Conservation (phyloP, 2,113 vertebrate genomes). For the Poecilia latipinna region DNA sequence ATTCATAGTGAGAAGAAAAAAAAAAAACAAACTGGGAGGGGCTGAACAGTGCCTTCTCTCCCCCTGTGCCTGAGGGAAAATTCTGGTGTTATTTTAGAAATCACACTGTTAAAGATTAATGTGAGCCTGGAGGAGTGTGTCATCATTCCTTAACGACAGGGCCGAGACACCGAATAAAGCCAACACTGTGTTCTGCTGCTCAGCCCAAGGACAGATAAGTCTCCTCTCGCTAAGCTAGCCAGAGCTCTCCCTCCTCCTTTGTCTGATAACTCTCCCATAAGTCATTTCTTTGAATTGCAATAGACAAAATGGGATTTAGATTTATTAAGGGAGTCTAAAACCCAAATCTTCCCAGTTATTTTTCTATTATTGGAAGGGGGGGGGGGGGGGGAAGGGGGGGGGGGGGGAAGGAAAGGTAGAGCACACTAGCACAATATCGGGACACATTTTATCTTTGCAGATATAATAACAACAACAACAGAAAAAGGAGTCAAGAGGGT, state of each 20-base stretch:
- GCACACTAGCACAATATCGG: conserved; percentile 1
- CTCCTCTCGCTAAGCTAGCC: conserved; percentile 67
- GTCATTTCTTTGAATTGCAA: conserved; percentile 51
- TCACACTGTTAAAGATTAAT: conserved; percentile 81
- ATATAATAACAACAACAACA: conserved; percentile 47
- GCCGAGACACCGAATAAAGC: conserved; percentile 75
- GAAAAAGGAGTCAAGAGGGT: conserved; percentile 46
- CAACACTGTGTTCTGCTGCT: conserved; percentile 77
- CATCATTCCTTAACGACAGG: conserved; percentile 79
- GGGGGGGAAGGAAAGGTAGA: conserved; percentile 31
- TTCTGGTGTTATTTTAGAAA: conserved; percentile 82
- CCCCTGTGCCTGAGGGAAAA: conserved; percentile 64
- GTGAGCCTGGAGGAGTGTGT: conserved; percentile 79
- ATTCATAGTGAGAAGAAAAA: conserved; percentile 40
- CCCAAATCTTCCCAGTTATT: conserved; percentile 26
- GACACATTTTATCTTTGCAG: conserved; percentile 29
- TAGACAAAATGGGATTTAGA: conserved; percentile 33
- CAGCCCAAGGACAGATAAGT: conserved; percentile 77
- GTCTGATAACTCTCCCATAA: conserved; percentile 64
- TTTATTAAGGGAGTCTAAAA: conserved; percentile 44
- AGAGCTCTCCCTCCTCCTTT: conserved; percentile 56
- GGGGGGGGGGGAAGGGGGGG: conserved; percentile 38
- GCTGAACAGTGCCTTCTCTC: conserved; percentile 59
- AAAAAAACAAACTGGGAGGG: conserved; percentile 19
- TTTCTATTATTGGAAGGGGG: conserved; percentile 19